phyloP scores from a whole-genome alignment of 2,113 vertebrate species.

The Anoplopoma fimbria region DNA sequence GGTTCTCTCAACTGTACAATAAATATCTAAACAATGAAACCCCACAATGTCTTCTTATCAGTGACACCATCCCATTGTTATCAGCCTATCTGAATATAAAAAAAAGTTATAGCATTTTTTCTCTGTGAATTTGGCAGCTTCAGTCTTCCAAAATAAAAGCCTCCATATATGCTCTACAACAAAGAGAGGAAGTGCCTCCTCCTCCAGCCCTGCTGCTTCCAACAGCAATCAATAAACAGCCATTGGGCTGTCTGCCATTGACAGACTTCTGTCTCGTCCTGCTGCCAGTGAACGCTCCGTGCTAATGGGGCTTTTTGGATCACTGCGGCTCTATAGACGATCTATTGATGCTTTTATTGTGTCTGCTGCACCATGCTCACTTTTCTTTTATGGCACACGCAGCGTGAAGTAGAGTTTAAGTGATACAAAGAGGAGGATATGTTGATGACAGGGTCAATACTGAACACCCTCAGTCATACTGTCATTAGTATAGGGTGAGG shows the following conservation, averaged over 20 bases:
- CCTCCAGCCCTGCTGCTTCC: constrained; percentile 28
- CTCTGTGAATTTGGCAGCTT: not conserved
- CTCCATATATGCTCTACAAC: not conserved
- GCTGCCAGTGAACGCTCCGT: constrained; percentile 41
- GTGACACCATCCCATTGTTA: not conserved
- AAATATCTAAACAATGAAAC: not conserved
- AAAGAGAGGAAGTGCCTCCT: constrained; percentile 35
- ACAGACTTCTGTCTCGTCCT: constrained; percentile 48
- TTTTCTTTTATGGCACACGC: not conserved
- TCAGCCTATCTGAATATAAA: not conserved
- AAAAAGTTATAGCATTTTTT: not conserved
- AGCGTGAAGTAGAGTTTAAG: constrained; percentile 5
- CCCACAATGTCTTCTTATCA: not conserved
- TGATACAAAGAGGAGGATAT: constrained; percentile 11
- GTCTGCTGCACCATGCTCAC: not conserved
- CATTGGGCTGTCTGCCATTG: constrained; percentile 71
- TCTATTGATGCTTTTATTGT: not conserved
- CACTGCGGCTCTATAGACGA: not conserved
- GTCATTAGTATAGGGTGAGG: constrained; percentile 10
- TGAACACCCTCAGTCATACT: not conserved
- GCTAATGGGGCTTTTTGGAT: constrained; percentile 46
- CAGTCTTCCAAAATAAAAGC: constrained; percentile 8
- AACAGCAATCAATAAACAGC: constrained; percentile 69
- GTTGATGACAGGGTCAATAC: constrained; percentile 20
- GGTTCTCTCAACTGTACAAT: not conserved